Evolutionary conservation across 2,888 invertebrate species (phyloP).

Genomic region (Drosophila putrida): DNA sequence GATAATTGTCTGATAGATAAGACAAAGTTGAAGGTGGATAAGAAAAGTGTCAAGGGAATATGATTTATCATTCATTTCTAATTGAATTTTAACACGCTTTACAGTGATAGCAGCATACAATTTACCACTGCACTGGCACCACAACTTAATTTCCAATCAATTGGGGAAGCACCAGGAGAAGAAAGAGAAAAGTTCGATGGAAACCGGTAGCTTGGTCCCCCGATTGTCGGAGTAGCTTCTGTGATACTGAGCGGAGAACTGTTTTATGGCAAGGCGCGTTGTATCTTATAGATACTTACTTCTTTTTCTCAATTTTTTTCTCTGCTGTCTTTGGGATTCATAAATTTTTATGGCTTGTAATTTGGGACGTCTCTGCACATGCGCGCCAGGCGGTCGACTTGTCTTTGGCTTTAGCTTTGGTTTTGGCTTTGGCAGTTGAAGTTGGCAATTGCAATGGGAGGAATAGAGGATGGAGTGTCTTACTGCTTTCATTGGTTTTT

Average conservation of each 20-base stretch:
- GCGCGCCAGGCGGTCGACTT: slow-evolving; percentile 68
- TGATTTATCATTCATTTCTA: slow-evolving; percentile 34
- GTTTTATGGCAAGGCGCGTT: slow-evolving; percentile 48
- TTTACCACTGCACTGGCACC: slow-evolving; percentile 26
- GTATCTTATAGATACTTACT: slow-evolving; percentile 50
- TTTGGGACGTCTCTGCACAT: slow-evolving; percentile 68
- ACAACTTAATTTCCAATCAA: slow-evolving; percentile 57
- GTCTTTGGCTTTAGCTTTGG: slow-evolving; percentile 23
- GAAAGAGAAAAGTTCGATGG: slow-evolving; percentile 14
- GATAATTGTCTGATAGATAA: slow-evolving; percentile 33
- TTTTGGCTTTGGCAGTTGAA: slow-evolving; percentile 19
- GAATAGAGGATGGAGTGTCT: slow-evolving; percentile 33
- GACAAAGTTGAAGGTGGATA: neutral
- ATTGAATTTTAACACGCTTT: slow-evolving; percentile 58
- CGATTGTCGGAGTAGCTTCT: slow-evolving; percentile 29
- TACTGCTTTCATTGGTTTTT: slow-evolving; percentile 48
- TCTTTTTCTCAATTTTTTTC: slow-evolving; percentile 1
- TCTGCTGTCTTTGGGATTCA: slow-evolving; percentile 60
- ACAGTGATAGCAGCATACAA: slow-evolving; percentile 17
- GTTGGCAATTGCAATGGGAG: slow-evolving; percentile 17
- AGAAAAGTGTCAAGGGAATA: neutral
- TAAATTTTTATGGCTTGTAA: slow-evolving; percentile 79
- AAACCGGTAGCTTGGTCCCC: slow-evolving; percentile 56
- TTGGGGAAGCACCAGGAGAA: neutral
- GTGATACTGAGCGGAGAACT: slow-evolving; percentile 33